phyloP scores from a whole-genome alignment of 2,797 vertebrate species.

The Enteromius radiatus region DNA sequence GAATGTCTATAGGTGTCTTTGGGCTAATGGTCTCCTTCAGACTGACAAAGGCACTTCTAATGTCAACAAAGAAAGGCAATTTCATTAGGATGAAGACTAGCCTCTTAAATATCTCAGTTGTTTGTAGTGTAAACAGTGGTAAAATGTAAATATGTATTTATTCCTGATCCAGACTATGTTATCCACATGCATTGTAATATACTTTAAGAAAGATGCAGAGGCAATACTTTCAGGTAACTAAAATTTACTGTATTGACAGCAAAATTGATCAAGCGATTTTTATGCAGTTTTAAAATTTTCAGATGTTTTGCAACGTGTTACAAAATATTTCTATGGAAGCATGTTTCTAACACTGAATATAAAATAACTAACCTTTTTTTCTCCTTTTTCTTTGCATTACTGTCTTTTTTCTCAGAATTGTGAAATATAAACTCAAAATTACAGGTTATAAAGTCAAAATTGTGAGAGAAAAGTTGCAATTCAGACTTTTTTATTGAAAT shows the following conservation, averaged over 20 bases:
- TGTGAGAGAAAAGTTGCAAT: background rate
- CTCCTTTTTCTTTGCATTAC: too few species aligned
- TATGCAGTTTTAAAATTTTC: too few species aligned
- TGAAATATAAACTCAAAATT: too few species aligned
- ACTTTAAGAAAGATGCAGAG: background rate
- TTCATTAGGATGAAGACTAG: background rate
- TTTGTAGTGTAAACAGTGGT: background rate
- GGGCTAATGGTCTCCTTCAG: constrained; percentile 11
- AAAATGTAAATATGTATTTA: background rate
- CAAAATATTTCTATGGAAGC: background rate
- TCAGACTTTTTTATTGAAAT: background rate
- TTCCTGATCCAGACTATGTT: background rate
- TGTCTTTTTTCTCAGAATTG: too few species aligned
- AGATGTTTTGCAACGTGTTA: too few species aligned
- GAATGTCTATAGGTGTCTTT: constrained; percentile 42
- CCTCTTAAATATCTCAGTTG: background rate
- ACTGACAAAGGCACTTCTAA: constrained; percentile 7
- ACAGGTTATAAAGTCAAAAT: background rate
- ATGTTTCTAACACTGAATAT: background rate
- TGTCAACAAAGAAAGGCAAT: background rate
- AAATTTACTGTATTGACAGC: background rate
- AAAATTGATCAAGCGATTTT: background rate
- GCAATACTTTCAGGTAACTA: background rate
- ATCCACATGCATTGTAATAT: background rate
- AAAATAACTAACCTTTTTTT: too few species aligned